These are phyloP conservation scores for Automeris io DNA, from an alignment of 2,888 invertebrate genomes.

Conservation along the genomic window DNA sequence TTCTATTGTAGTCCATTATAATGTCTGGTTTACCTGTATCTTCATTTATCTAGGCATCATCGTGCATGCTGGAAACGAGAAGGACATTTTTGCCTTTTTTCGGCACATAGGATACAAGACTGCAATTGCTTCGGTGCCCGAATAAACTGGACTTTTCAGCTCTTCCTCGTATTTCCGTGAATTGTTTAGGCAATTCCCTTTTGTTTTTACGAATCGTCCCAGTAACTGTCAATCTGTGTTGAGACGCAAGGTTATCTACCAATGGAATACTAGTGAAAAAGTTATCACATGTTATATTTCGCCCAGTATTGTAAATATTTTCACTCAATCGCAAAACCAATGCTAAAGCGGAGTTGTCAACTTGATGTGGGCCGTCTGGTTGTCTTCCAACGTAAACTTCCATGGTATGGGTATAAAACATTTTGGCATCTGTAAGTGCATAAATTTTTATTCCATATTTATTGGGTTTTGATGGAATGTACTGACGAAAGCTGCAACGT, in stretches of 20 bases:
- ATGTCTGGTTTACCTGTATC: constrained; percentile 18
- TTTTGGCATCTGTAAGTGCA: constrained; percentile 19
- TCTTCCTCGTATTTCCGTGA: no score
- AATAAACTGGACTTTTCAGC: no score
- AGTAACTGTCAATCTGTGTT: constrained; percentile 18
- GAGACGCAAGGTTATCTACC: constrained; percentile 17
- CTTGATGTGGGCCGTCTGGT: constrained; percentile 21
- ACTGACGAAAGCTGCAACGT: constrained; percentile 16
- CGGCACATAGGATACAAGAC: neutral
- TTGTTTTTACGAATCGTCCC: constrained; percentile 18
- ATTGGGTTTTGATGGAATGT: constrained; percentile 11
- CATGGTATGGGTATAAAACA: constrained; percentile 21
- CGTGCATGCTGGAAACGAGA: no score
- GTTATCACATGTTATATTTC: constrained; percentile 25
- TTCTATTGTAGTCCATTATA: constrained; percentile 19
- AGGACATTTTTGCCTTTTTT: constrained; percentile 7
- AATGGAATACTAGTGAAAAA: constrained; percentile 28
- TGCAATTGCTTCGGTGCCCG: no score
- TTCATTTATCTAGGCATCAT: constrained; percentile 16
- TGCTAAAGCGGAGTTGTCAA: constrained; percentile 22
- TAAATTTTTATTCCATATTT: constrained; percentile 10
- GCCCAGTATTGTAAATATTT: constrained; percentile 23
- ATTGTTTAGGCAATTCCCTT: constrained; percentile 19
- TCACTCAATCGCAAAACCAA: constrained; percentile 22
- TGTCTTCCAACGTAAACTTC: constrained; percentile 29